A percentile compares a stretch with the other conserved stretches of the same genome.
Evolutionary conservation across 2,888 invertebrate species (phyloP).

Genomic region (Morpho achilles): DNA sequence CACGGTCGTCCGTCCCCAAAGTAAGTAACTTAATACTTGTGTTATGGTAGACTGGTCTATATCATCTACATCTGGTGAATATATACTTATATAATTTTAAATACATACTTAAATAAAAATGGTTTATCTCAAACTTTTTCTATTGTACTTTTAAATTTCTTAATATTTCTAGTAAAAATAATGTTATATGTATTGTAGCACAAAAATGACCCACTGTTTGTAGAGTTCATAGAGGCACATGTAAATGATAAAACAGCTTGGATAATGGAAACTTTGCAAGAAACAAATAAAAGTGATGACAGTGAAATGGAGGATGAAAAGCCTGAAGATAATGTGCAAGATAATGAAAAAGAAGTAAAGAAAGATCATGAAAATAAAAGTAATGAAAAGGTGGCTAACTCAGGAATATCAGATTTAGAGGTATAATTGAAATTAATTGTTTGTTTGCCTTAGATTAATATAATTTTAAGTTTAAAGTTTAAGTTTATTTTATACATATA

Average conservation of each 20-base stretch:
- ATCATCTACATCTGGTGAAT: too few species aligned
- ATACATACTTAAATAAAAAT: too few species aligned
- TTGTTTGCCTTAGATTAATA: too few species aligned
- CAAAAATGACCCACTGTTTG: conserved; percentile 92
- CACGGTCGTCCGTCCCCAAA: too few species aligned
- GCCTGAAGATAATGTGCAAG: conserved; percentile 32
- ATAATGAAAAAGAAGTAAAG: conserved; percentile 29
- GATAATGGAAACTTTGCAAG: conserved; percentile 58
- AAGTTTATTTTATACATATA: background rate
- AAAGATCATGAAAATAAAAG: conserved; percentile 28
- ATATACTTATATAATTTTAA: too few species aligned
- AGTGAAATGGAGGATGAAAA: conserved; percentile 52
- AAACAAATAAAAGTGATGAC: conserved; percentile 53
- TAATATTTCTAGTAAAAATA: background rate
- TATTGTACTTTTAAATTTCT: background rate
- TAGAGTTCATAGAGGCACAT: conserved; percentile 93
- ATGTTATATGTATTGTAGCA: conserved; percentile 66
- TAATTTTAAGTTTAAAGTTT: too few species aligned
- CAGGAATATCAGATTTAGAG: conserved; percentile 88
- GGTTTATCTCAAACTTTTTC: background rate
- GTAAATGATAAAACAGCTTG: conserved; percentile 69
- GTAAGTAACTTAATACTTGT: too few species aligned
- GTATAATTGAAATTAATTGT: conserved; percentile 46
- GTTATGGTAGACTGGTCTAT: too few species aligned
- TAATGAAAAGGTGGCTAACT: conserved; percentile 81